Conservation (phyloP, 1,140 invertebrate species). For the Trachelipus rathkii region DNA sequence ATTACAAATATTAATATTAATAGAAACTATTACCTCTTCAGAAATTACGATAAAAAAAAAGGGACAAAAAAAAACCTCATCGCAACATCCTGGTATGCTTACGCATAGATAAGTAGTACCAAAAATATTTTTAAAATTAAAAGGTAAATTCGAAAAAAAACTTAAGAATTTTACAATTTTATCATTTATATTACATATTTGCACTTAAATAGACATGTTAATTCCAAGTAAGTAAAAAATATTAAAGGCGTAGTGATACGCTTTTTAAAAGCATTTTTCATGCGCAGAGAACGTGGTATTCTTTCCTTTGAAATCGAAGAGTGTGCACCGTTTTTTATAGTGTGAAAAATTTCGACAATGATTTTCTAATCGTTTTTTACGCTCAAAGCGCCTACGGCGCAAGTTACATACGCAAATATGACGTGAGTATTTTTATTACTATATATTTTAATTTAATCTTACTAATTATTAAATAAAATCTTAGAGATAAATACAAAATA, state of each 20-base stretch:
- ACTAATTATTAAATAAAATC: too few relatives aligned
- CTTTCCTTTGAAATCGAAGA: conserved; percentile 12
- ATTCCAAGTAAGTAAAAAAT: too few relatives aligned
- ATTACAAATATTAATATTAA: too few relatives aligned
- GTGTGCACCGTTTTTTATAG: background rate
- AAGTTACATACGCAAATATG: background rate
- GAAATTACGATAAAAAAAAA: too few relatives aligned
- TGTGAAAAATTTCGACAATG: background rate
- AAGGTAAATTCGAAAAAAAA: too few relatives aligned
- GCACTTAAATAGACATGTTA: too few relatives aligned
- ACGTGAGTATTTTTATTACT: background rate
- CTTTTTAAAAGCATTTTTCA: background rate
- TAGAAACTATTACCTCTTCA: too few relatives aligned
- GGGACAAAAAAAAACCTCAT: too few relatives aligned
- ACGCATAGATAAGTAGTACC: background rate
- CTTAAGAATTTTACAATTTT: too few relatives aligned
- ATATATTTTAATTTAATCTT: too few relatives aligned
- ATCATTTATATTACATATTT: too few relatives aligned
- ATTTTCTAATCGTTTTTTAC: background rate
- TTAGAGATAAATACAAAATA: too few relatives aligned
- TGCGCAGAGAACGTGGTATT: conserved; percentile 6
- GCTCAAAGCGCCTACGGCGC: background rate
- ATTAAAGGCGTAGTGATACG: background rate
- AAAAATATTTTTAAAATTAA: background rate
- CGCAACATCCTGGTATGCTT: background rate